Evolutionary conservation across 2,113 vertebrate genomes (phyloP).

Genomic region (Zosterops japonicus): DNA sequence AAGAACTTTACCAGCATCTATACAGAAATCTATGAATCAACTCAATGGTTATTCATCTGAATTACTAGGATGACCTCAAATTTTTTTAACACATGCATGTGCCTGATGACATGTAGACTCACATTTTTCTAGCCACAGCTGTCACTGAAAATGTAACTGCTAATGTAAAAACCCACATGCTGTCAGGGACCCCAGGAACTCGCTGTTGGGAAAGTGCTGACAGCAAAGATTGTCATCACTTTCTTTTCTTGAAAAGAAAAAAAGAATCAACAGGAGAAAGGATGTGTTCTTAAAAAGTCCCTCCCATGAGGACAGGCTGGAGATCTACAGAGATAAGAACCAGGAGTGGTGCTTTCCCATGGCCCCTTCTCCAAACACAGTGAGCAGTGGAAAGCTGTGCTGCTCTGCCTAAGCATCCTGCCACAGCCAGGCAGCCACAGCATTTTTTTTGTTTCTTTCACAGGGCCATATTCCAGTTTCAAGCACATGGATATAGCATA

Average conservation of each 20-base stretch:
- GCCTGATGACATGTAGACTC: not conserved
- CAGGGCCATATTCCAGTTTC: not conserved
- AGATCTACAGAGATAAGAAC: not conserved
- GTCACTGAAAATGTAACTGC: not conserved
- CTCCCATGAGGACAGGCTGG: not conserved
- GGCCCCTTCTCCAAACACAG: not conserved
- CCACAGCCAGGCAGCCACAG: not conserved
- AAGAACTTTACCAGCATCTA: not conserved
- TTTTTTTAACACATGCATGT: not conserved
- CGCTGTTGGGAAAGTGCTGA: not conserved
- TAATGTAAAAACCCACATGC: not conserved
- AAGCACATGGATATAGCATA: not conserved
- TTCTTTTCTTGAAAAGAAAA: not conserved
- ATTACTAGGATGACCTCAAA: not conserved
- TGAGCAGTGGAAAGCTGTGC: not conserved
- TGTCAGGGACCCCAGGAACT: fast-evolving
- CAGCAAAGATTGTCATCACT: not conserved
- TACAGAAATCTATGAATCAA: not conserved
- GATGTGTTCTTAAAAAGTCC: not conserved
- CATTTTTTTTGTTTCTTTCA: not conserved
- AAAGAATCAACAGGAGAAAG: not conserved
- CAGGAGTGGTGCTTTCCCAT: fast-evolving
- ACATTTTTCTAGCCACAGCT: not conserved
- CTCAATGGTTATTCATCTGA: not conserved
- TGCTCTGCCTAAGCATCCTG: not conserved